These are phyloP conservation scores for Laothoe populi DNA, from an alignment of 2,888 invertebrate species.

Conservation along the genomic window DNA sequence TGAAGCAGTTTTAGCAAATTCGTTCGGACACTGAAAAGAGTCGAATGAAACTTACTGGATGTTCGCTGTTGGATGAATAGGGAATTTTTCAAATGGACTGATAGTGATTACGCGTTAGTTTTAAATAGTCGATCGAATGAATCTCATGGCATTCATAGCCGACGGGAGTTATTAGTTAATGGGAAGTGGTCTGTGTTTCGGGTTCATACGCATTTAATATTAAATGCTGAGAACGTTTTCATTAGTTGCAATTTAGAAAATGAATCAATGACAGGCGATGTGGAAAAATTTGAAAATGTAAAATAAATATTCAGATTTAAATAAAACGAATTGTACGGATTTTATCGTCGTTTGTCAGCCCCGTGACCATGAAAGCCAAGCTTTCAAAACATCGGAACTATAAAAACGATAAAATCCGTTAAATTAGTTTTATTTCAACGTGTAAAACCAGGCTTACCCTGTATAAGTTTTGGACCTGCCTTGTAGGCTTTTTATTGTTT, in stretches of 20 bases:
- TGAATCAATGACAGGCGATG: not conserved
- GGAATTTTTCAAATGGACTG: constrained; percentile 61
- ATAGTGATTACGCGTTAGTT: constrained; percentile 58
- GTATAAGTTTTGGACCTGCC: too few species aligned
- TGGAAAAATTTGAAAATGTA: too few species aligned
- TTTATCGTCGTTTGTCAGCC: too few species aligned
- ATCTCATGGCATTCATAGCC: constrained; percentile 41
- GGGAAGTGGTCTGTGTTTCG: constrained; percentile 26
- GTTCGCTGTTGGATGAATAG: constrained; percentile 69
- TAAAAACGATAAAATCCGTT: too few species aligned
- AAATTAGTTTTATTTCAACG: too few species aligned
- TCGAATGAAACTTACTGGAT: constrained; percentile 64
- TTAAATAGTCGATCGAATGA: constrained; percentile 47
- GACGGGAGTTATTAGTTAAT: constrained; percentile 27
- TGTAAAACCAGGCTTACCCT: too few species aligned
- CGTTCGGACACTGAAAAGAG: constrained; percentile 63
- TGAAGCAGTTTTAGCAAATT: constrained; percentile 63
- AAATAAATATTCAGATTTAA: too few species aligned
- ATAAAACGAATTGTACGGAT: too few species aligned
- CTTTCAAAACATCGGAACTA: too few species aligned
- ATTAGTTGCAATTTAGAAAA: constrained; percentile 2
- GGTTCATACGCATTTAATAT: constrained; percentile 31
- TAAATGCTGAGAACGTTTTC: constrained; percentile 28
- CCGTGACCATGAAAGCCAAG: too few species aligned
- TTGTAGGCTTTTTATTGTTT: too few species aligned